These are phyloP conservation scores for Calyptomena viridis DNA, from an alignment of 2,113 vertebrate species.

Conservation along the genomic window DNA sequence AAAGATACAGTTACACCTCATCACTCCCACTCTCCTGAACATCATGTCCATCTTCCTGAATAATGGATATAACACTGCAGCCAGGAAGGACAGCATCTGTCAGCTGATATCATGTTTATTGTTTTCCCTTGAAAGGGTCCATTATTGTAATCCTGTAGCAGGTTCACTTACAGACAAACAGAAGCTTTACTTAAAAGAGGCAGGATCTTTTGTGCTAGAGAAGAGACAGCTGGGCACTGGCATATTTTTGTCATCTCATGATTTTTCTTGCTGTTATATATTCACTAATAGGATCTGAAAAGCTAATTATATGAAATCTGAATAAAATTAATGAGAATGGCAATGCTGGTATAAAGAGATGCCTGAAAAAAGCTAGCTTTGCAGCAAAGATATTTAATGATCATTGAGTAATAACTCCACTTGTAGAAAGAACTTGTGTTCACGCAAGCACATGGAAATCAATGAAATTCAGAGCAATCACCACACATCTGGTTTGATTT, in stretches of 20 bases:
- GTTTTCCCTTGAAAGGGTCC: constrained; percentile 32
- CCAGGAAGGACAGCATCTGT: constrained; percentile 42
- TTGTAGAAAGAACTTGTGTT: neutral
- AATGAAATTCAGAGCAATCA: neutral
- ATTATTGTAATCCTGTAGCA: constrained; percentile 36
- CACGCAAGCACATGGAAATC: neutral
- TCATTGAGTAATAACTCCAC: neutral
- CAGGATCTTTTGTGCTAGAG: neutral
- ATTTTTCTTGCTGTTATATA: neutral
- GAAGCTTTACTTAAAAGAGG: constrained; percentile 48
- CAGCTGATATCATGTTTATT: constrained; percentile 23
- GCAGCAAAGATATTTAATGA: neutral
- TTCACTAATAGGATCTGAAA: neutral
- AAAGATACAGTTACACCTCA: constrained; percentile 48
- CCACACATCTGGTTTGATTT: neutral
- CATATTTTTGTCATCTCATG: neutral
- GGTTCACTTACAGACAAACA: constrained; percentile 35
- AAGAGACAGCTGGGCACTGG: neutral
- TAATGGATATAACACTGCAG: constrained; percentile 49
- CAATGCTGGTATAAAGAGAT: neutral
- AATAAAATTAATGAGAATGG: neutral
- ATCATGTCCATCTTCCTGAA: constrained; percentile 36
- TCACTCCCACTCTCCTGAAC: neutral
- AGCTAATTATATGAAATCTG: neutral
- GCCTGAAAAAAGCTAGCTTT: neutral